These are phyloP conservation scores for mouse (Mus musculus) DNA, from an alignment of 2,113 vertebrate genomes.

Conservation along the genomic window GRCm39 chr12:46036501-46037000, in stretches of 20 bases:
- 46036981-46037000: slow-evolving; percentile 72
- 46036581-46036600: not conserved
- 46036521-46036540: not conserved
- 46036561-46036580: slow-evolving; percentile 25
- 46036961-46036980: slow-evolving; percentile 76
- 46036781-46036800: slow-evolving; percentile 72
- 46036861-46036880: slow-evolving; percentile 76
- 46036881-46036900: slow-evolving; percentile 57
- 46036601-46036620: slow-evolving; percentile 41
- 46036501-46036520: not conserved
- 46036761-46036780: slow-evolving; percentile 61
- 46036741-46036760: not conserved
- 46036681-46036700: not conserved
- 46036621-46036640: not conserved
- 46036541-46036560: not conserved
- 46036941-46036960: slow-evolving; percentile 82
- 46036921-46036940: slow-evolving; percentile 80
- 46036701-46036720: slow-evolving; percentile 34
- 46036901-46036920: slow-evolving; percentile 79
- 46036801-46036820: slow-evolving; percentile 68
- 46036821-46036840: slow-evolving; percentile 69
- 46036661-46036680: slow-evolving; percentile 6
- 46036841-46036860: slow-evolving; percentile 74
- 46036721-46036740: not conserved
- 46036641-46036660: not conserved